A percentile compares a stretch with the other conserved stretches of the same genome.
These are phyloP conservation scores for Pediacus dermestoides DNA, from an alignment of 2,888 invertebrate species.

Conservation along the genomic window DNA sequence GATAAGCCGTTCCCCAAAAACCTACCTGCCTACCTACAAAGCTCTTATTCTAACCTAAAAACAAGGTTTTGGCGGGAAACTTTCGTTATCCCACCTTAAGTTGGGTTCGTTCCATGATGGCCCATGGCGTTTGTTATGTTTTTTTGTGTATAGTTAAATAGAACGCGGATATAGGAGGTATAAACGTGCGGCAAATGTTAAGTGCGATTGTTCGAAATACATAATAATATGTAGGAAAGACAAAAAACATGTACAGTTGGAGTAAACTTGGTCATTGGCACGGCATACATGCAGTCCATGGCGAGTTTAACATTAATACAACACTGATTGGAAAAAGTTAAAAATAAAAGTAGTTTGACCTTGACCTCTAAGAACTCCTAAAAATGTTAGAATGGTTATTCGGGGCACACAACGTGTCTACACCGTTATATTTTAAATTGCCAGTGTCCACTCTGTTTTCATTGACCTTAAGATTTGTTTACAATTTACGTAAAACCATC, in stretches of 20 bases:
- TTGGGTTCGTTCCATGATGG: too few species aligned
- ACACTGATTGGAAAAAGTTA: conserved; percentile 37
- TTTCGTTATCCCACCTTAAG: too few species aligned
- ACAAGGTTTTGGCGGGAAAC: too few species aligned
- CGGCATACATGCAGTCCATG: conserved; percentile 30
- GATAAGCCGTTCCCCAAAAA: too few species aligned
- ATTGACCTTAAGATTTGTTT: conserved; percentile 37
- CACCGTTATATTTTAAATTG: conserved; percentile 41
- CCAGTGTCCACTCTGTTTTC: conserved; percentile 31
- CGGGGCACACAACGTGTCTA: conserved; percentile 30
- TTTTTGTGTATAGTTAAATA: too few species aligned
- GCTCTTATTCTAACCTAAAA: too few species aligned
- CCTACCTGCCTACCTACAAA: too few species aligned
- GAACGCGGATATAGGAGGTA: conserved; percentile 6
- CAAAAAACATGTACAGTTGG: conserved; percentile 33
- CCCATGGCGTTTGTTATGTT: too few species aligned
- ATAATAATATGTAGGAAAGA: conserved; percentile 23
- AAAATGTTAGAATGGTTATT: conserved; percentile 39
- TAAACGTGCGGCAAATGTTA: conserved; percentile 8
- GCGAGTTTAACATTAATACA: conserved; percentile 28
- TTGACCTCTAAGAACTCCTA: conserved; percentile 36
- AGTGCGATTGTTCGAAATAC: conserved; percentile 8
- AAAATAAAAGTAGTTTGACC: conserved; percentile 43
- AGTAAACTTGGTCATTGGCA: conserved; percentile 36
- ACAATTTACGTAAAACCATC: too few species aligned